These are phyloP conservation scores for Lasiommata megera DNA, from an alignment of 2,888 invertebrate species.

Conservation along the genomic window DNA sequence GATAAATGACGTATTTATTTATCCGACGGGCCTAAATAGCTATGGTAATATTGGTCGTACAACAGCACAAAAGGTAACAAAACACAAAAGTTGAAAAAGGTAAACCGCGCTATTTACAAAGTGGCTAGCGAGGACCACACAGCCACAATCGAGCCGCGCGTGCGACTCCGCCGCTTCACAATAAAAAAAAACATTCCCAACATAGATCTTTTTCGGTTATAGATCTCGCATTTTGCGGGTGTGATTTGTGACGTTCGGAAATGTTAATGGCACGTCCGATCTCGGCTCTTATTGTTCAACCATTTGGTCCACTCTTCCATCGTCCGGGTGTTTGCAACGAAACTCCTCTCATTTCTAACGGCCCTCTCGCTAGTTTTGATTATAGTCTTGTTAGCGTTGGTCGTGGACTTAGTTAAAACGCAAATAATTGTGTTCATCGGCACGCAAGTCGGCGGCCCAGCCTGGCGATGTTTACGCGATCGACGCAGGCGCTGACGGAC, in stretches of 20 bases:
- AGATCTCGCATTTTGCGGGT: constrained; percentile 79
- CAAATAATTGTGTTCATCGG: constrained; percentile 51
- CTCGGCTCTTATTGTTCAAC: constrained; percentile 18
- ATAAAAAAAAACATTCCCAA: constrained; percentile 71
- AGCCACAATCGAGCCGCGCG: constrained; percentile 80
- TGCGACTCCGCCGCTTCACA: constrained; percentile 71
- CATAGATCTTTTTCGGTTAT: constrained; percentile 78
- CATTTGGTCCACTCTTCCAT: background rate
- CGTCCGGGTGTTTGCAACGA: background rate
- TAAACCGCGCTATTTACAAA: constrained; percentile 82
- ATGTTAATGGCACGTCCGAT: constrained; percentile 72
- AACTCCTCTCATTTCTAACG: background rate
- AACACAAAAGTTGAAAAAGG: constrained; percentile 82
- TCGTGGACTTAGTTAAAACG: constrained; percentile 48
- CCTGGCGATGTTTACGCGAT: constrained; percentile 64
- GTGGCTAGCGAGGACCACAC: constrained; percentile 81
- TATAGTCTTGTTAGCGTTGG: background rate
- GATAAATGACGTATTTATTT: constrained; percentile 82
- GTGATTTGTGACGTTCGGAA: constrained; percentile 81
- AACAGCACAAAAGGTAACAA: constrained; percentile 82
- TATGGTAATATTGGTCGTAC: constrained; percentile 81
- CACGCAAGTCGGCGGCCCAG: constrained; percentile 32
- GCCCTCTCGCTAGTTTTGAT: background rate
- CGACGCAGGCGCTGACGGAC: constrained; percentile 62
- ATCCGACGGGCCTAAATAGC: constrained; percentile 80